A percentile compares a stretch with the other conserved stretches of the same genome.
These are phyloP conservation scores for Micronycteris hirsuta DNA, from an alignment of 2,113 vertebrate species.

Conservation along the genomic window DNA sequence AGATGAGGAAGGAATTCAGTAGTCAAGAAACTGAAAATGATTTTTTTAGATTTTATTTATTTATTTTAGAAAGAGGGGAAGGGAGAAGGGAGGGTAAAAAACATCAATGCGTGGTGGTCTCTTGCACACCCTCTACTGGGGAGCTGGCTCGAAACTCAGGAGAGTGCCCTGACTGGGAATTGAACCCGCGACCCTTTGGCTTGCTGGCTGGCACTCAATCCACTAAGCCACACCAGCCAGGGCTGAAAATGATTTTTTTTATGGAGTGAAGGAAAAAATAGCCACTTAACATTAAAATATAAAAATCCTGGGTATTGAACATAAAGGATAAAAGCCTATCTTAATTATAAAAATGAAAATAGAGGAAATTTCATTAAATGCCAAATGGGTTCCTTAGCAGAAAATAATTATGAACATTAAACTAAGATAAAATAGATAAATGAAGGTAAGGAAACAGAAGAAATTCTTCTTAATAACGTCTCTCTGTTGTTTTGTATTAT, in stretches of 20 bases:
- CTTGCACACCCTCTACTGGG: too few relatives aligned
- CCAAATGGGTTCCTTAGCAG: conserved; percentile 54
- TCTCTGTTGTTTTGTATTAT: neutral
- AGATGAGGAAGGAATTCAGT: conserved; percentile 20
- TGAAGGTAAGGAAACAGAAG: neutral
- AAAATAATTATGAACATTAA: conserved; percentile 51
- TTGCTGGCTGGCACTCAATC: too few relatives aligned
- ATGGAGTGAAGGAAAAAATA: conserved; percentile 34
- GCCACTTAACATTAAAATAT: conserved; percentile 24
- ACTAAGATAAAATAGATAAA: conserved; percentile 47
- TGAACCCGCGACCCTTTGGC: too few relatives aligned
- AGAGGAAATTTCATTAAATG: conserved; percentile 60
- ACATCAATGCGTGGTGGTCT: too few relatives aligned
- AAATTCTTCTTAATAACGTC: neutral
- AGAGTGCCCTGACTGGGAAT: too few relatives aligned
- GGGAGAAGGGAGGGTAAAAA: too few relatives aligned
- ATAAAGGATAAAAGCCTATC: conserved; percentile 48
- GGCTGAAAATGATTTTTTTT: neutral
- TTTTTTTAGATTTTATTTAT: neutral
- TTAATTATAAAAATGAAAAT: conserved; percentile 59
- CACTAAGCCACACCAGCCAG: too few relatives aligned
- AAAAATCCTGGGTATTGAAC: conserved; percentile 34
- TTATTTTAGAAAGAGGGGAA: too few relatives aligned
- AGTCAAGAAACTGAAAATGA: conserved; percentile 21
- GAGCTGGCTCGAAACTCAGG: too few relatives aligned